Evolutionary conservation across 2,113 vertebrate genomes (phyloP).

Genomic region (Tenrec ecaudatus): DNA sequence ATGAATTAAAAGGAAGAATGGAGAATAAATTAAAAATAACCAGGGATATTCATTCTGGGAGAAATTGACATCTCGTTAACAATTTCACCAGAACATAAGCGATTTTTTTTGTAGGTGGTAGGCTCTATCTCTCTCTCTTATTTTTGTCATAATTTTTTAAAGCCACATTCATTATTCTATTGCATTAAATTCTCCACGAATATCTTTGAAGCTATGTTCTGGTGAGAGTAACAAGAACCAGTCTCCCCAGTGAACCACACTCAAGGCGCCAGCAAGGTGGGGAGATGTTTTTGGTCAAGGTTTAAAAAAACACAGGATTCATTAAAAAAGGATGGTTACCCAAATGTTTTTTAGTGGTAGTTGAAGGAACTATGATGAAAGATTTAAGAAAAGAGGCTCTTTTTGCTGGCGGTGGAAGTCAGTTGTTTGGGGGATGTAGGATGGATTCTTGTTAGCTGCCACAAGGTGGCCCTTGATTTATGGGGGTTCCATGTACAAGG

Average conservation of each 20-base stretch:
- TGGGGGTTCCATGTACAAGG: neutral
- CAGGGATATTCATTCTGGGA: neutral
- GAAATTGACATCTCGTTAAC: slow-evolving; percentile 9
- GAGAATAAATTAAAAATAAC: slow-evolving; percentile 49
- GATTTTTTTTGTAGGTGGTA: slow-evolving; percentile 21
- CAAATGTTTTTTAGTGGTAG: neutral
- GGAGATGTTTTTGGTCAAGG: neutral
- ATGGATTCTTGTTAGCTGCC: neutral
- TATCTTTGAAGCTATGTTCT: slow-evolving; percentile 5
- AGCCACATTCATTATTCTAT: slow-evolving; percentile 13
- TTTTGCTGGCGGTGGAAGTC: neutral
- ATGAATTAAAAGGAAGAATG: slow-evolving; percentile 23
- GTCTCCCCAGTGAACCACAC: neutral
- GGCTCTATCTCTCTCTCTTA: neutral
- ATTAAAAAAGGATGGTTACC: neutral
- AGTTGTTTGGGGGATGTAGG: neutral
- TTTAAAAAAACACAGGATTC: slow-evolving; percentile 6
- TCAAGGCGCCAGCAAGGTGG: neutral
- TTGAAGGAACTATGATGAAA: neutral
- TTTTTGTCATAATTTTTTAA: slow-evolving; percentile 20
- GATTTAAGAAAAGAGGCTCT: neutral
- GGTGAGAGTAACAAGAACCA: neutral
- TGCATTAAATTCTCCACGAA: slow-evolving; percentile 12
- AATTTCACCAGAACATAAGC: slow-evolving; percentile 42
- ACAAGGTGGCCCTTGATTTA: neutral